A percentile compares a stretch with the other conserved stretches of the same genome.
These are phyloP conservation scores for Philopotamus ludificatus DNA, from an alignment of 1,140 invertebrate species.

Conservation along the genomic window DNA sequence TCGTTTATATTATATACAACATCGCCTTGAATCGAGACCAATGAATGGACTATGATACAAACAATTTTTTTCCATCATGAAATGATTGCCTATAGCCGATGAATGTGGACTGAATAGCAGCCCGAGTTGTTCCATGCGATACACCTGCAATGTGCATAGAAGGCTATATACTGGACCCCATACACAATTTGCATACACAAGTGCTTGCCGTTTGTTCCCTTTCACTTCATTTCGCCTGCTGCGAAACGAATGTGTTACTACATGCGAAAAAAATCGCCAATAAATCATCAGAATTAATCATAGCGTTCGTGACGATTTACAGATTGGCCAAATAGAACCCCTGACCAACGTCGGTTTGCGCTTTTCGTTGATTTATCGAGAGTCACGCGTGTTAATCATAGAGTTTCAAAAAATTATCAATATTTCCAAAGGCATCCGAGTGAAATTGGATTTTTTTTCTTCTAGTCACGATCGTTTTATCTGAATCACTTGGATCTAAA, in stretches of 20 bases:
- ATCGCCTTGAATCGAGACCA: conserved; percentile 12
- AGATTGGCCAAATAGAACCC: too few relatives aligned
- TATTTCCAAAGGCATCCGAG: too few relatives aligned
- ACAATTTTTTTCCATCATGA: conserved; percentile 2
- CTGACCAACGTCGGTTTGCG: too few relatives aligned
- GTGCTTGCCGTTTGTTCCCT: background rate
- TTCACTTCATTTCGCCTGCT: background rate
- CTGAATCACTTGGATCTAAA: too few relatives aligned
- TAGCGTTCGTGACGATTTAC: background rate
- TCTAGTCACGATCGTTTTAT: too few relatives aligned
- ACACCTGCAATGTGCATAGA: conserved; percentile 5
- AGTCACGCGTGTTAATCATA: too few relatives aligned
- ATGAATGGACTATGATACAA: conserved; percentile 8
- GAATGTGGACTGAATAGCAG: background rate
- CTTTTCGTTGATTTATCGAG: too few relatives aligned
- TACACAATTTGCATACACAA: background rate
- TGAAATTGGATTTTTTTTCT: too few relatives aligned
- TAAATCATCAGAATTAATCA: background rate
- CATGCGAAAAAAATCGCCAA: background rate
- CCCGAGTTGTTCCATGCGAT: background rate
- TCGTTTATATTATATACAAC: too few relatives aligned
- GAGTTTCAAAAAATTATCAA: too few relatives aligned
- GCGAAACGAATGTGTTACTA: background rate
- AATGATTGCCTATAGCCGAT: conserved; percentile 9
- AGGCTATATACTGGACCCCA: background rate